Percentiles rank a stretch among this genome's conserved stretches.
phyloP scores from a whole-genome alignment of 2,888 invertebrate species.

The Axea sp. region DNA sequence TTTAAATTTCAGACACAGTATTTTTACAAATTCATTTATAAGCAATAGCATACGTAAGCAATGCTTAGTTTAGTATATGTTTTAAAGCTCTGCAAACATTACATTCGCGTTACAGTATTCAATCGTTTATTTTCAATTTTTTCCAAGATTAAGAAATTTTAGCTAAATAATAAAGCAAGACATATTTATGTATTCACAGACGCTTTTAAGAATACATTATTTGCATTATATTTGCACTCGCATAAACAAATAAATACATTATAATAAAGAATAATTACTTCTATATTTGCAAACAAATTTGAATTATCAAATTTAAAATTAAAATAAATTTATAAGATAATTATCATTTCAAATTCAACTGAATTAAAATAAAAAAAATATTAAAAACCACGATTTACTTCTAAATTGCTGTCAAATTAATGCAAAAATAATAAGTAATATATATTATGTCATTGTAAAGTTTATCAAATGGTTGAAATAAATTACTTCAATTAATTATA shows the following conservation, averaged over 20 bases:
- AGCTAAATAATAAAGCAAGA: slow-evolving; percentile 34
- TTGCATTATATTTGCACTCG: slow-evolving; percentile 38
- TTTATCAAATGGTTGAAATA: too few relatives aligned
- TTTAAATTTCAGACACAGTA: slow-evolving; percentile 1
- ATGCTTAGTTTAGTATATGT: slow-evolving; percentile 1
- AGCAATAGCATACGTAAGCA: slow-evolving; percentile 4
- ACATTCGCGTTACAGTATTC: slow-evolving; percentile 25
- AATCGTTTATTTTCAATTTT: slow-evolving; percentile 12
- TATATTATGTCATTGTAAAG: too few relatives aligned
- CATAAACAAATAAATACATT: slow-evolving; percentile 24
- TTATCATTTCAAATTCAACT: too few relatives aligned
- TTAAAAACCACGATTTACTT: too few relatives aligned
- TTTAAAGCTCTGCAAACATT: slow-evolving; percentile 34
- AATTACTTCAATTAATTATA: too few relatives aligned
- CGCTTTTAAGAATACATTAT: slow-evolving; percentile 31
- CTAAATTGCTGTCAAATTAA: too few relatives aligned
- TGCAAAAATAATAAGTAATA: too few relatives aligned
- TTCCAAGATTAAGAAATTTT: slow-evolving; percentile 13
- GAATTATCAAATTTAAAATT: too few relatives aligned
- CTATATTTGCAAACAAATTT: too few relatives aligned
- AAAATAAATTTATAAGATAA: too few relatives aligned
- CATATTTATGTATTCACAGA: slow-evolving; percentile 42
- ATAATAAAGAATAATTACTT: too few relatives aligned
- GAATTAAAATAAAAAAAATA: too few relatives aligned
- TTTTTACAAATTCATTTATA: neutral